Evolutionary conservation across 2,888 invertebrate genomes (phyloP), one percentile per base, ranked within the genome.

Genomic region (Octonoba sinensis): DNA sequence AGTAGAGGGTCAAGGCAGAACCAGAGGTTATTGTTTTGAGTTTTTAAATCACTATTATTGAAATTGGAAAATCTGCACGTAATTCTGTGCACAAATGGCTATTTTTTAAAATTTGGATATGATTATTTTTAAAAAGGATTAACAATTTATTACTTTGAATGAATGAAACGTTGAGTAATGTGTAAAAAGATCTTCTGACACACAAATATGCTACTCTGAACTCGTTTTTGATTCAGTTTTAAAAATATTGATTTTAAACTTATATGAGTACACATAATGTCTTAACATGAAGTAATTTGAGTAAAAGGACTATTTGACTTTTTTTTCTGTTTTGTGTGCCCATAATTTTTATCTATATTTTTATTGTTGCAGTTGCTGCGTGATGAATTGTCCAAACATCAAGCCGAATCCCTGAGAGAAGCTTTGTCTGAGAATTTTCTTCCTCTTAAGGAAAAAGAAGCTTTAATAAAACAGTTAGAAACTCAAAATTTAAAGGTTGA

Each of bases 401-500:
- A 88, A 54, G 86, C 88, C 13, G 88, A 88, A 6, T 88, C 87
- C 6, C 87, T 87, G 59, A 88, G 89, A 84, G 88, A 89, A 76
- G 88, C 88, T 22, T 87, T 88, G 82, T 88, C 87, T 62, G 87
- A 87, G 3, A 86, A 88, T 44, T 88, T 89, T 77, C 90, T 91
- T 84, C 90, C 91, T 1, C 88, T 90, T 65, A 92, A 93, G 87
- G 91, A 91, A 86, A 91, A 92, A 88, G 93, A 93, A 86, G 91
- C 92, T 85, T 88, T 93, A 84, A 92, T 93, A 8, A 91, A 91
- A 86, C 92, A 92, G 86, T 88, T 93, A 59, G 93, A 93, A 88
- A 91, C 87, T 44, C 88, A 91, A 76, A 91, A 92, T 86, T 90
- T 92, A 85, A 92, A 92, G 90, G 93, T 93, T 87, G 60, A 27